phyloP scores from a whole-genome alignment of 2,113 vertebrate species.

The Nannospalax galili region DNA sequence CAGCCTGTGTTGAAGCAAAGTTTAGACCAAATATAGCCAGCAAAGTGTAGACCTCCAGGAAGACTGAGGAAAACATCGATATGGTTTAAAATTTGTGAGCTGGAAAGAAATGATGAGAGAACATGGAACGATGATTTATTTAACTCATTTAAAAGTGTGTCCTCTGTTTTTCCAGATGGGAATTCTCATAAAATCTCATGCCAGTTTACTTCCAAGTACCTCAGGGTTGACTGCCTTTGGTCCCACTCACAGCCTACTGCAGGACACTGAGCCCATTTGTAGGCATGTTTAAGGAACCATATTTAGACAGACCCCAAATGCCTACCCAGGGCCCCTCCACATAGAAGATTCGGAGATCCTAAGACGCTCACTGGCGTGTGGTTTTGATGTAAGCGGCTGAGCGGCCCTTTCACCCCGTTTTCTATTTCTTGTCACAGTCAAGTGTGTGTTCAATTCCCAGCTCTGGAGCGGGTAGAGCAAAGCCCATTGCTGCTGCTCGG shows the following conservation, averaged over 20 bases:
- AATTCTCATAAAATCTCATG: background rate
- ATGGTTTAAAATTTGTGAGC: background rate
- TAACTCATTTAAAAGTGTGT: background rate
- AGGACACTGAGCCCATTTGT: fast-evolving
- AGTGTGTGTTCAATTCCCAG: background rate
- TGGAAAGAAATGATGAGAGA: background rate
- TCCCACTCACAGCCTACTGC: too few relatives aligned
- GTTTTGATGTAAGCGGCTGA: background rate
- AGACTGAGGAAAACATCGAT: background rate
- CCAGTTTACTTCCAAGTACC: fast-evolving
- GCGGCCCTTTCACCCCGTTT: background rate
- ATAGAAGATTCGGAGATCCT: too few relatives aligned
- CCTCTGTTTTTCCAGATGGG: background rate
- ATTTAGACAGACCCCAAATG: background rate
- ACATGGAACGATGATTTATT: background rate
- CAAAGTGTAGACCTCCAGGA: background rate
- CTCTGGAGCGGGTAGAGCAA: background rate
- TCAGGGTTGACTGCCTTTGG: fast-evolving
- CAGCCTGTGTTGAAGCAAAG: background rate
- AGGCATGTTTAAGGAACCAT: background rate
- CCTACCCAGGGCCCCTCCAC: background rate
- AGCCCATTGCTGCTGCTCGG: background rate
- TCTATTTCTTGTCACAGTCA: background rate
- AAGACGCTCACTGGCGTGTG: too few relatives aligned
- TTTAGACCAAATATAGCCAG: background rate